phyloP scores from a whole-genome alignment of 1,140 invertebrate genomes.

The Diorhabda carinulata region DNA sequence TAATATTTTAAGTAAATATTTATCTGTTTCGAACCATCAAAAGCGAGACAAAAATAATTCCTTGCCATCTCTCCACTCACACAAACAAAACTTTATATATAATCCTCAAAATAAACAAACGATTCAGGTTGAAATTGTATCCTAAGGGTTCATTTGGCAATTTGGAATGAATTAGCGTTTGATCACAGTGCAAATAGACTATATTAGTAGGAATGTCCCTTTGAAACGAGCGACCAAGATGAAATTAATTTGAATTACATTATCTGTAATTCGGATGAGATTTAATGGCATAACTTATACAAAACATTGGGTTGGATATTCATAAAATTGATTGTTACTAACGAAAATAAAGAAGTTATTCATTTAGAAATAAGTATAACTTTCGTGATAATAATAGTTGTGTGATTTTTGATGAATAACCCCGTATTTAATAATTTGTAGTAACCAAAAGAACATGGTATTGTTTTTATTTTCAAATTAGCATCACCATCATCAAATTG shows the following conservation, averaged over 20 bases:
- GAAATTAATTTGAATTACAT: neutral
- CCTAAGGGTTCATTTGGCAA: slow-evolving; percentile 11
- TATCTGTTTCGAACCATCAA: slow-evolving; percentile 31
- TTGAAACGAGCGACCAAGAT: neutral
- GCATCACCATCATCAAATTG: too few species aligned
- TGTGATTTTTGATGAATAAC: too few species aligned
- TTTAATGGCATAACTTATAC: too few species aligned
- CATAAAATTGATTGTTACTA: too few species aligned
- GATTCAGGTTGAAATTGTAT: slow-evolving; percentile 9
- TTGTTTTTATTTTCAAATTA: too few species aligned
- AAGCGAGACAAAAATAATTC: slow-evolving; percentile 18
- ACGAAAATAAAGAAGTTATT: too few species aligned
- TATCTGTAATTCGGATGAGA: neutral
- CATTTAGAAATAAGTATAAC: too few species aligned
- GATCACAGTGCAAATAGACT: neutral
- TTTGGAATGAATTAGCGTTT: slow-evolving; percentile 6
- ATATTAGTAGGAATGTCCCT: neutral
- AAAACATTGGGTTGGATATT: too few species aligned
- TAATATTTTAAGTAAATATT: slow-evolving; percentile 43
- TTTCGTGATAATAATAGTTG: too few species aligned
- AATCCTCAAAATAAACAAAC: slow-evolving; percentile 16
- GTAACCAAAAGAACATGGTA: too few species aligned
- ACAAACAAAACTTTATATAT: slow-evolving; percentile 8
- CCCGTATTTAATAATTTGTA: too few species aligned
- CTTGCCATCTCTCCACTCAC: slow-evolving; percentile 6